Conservation (phyloP, 2,113 vertebrate species). For the Xiphophorus hellerii region DNA sequence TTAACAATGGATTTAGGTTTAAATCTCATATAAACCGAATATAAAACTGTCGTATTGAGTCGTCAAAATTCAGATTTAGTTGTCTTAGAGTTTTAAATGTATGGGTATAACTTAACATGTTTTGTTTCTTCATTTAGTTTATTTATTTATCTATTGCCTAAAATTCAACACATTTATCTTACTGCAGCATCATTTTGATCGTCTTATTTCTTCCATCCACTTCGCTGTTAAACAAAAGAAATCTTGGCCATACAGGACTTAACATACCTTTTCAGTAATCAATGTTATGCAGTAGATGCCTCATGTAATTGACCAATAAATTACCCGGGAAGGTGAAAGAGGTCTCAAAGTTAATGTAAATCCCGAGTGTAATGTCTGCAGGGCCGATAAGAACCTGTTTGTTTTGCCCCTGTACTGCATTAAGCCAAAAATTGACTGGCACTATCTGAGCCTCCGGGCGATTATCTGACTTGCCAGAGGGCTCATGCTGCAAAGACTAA, state of each 20-base stretch:
- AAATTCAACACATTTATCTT: too few relatives aligned
- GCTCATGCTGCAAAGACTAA: constrained; percentile 80
- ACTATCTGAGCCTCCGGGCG: constrained; percentile 75
- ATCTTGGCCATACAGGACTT: background rate
- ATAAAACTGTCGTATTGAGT: too few relatives aligned
- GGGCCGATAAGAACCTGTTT: constrained; percentile 69
- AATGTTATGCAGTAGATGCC: constrained; percentile 24
- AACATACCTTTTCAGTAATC: constrained; percentile 12
- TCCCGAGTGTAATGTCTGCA: constrained; percentile 68
- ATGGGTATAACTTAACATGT: too few relatives aligned
- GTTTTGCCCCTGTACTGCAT: constrained; percentile 54
- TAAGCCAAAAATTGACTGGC: constrained; percentile 77
- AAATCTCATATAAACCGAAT: too few relatives aligned
- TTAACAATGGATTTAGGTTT: too few relatives aligned
- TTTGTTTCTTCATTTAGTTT: too few relatives aligned
- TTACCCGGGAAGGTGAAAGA: constrained; percentile 59
- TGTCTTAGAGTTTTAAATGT: too few relatives aligned
- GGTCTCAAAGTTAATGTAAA: constrained; percentile 67
- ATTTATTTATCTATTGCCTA: background rate
- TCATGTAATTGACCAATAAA: constrained; percentile 47
- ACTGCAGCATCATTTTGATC: background rate
- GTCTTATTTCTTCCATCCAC: constrained; percentile 7
- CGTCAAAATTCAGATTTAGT: too few relatives aligned
- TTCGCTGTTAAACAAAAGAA: constrained; percentile 39
- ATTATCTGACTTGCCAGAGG: constrained; percentile 79